Evolutionary conservation across 2,797 vertebrate genomes (phyloP).

Genomic region (Ctenopoma multispine): DNA sequence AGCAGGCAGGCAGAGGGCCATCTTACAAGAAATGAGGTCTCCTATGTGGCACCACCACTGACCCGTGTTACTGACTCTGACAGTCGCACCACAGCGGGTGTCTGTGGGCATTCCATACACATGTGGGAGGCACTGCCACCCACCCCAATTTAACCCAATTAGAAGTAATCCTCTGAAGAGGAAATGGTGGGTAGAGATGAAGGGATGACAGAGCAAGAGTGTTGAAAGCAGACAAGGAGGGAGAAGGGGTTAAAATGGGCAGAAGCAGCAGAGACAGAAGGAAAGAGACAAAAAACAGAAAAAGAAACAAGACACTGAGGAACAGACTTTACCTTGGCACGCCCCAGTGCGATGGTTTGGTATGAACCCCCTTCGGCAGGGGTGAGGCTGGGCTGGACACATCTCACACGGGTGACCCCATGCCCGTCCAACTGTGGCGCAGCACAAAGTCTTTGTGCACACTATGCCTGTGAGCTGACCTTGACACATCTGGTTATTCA

Average conservation of each 20-base stretch:
- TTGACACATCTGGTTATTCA: slow-evolving; percentile 99
- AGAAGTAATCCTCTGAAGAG: slow-evolving; percentile 82
- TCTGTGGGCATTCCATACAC: slow-evolving; percentile 83
- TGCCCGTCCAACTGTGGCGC: slow-evolving; percentile 95
- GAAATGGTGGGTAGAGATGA: slow-evolving; percentile 62
- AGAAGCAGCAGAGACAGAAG: slow-evolving; percentile 35
- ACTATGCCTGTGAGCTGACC: slow-evolving; percentile 97
- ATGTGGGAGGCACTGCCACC: slow-evolving; percentile 82
- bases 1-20: slow-evolving; percentile 57
- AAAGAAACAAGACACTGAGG: slow-evolving; percentile 44
- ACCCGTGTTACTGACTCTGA: slow-evolving; percentile 87
- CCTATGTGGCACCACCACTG: slow-evolving; percentile 81
- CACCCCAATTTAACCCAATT: slow-evolving; percentile 86
- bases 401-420: slow-evolving; percentile 99
- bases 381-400: slow-evolving; percentile 97
- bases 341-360: slow-evolving; percentile 97
- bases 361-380: slow-evolving; percentile 96
- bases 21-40: slow-evolving; percentile 77
- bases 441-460: slow-evolving; percentile 98
- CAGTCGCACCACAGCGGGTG: slow-evolving; percentile 79
- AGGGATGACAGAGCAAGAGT: slow-evolving; percentile 53
- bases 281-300: slow-evolving; percentile 46
- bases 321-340: slow-evolving; percentile 92
- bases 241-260: slow-evolving; percentile 57
- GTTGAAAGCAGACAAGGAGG: slow-evolving; percentile 32